These are phyloP conservation scores for Planiliza haematocheilus DNA, from an alignment of 2,113 vertebrate species.

Conservation along the genomic window DNA sequence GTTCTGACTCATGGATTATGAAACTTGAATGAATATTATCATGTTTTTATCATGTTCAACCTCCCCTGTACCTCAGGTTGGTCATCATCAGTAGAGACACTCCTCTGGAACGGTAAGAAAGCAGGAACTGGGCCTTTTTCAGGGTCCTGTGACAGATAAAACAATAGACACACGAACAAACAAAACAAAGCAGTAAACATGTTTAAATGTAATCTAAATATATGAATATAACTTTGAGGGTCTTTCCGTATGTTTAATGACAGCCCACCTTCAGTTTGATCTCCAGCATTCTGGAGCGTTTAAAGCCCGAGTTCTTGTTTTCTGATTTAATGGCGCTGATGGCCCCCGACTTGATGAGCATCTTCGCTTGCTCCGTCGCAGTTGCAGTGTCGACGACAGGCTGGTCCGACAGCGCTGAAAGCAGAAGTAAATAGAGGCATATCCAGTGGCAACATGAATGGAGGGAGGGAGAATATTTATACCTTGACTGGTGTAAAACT, in stretches of 20 bases:
- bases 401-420: conserved; percentile 90
- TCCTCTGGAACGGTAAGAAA: conserved; percentile 93
- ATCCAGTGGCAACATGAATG: too few relatives aligned
- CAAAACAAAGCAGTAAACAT: neutral
- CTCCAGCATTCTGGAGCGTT: conserved; percentile 91
- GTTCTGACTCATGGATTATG: too few relatives aligned
- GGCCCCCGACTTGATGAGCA: conserved; percentile 93
- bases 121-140: conserved; percentile 90
- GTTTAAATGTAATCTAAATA: too few relatives aligned
- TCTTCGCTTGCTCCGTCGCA: conserved; percentile 93
- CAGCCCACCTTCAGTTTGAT: conserved; percentile 90
- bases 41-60: neutral
- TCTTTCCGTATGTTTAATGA: neutral
- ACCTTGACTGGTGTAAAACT: neutral
- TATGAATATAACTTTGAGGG: neutral
- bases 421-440: neutral
- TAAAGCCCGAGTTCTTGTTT: conserved; percentile 95
- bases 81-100: conserved; percentile 91
- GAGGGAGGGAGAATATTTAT: too few relatives aligned
- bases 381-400: conserved; percentile 92
- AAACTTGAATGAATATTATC: too few relatives aligned
- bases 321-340: conserved; percentile 95
- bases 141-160: conserved; percentile 82
- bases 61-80: conserved; percentile 82
- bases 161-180: neutral